These are phyloP conservation scores for Drosophila villosipedis DNA, from an alignment of 2,888 invertebrate species.

Conservation along the genomic window DNA sequence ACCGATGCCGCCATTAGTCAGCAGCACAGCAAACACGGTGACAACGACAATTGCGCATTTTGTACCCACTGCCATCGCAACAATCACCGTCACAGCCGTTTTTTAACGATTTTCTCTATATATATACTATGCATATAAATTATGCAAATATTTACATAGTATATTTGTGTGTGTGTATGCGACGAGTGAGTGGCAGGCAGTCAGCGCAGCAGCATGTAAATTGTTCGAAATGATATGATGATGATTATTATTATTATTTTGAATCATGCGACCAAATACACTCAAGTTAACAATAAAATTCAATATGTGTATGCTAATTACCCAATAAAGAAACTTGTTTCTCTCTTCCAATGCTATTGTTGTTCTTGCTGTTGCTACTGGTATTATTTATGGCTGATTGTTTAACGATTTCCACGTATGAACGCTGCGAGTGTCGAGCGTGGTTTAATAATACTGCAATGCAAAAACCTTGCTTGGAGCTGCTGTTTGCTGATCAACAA, in stretches of 20 bases:
- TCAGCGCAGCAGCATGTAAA: slow-evolving; percentile 21
- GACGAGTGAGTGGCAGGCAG: neutral
- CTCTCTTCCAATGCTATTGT: slow-evolving; percentile 18
- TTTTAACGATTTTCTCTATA: slow-evolving; percentile 61
- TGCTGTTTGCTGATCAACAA: slow-evolving; percentile 35
- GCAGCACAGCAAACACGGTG: slow-evolving; percentile 51
- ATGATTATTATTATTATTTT: slow-evolving; percentile 17
- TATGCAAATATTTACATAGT: slow-evolving; percentile 10
- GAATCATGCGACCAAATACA: slow-evolving; percentile 51
- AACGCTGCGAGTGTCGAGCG: slow-evolving; percentile 10
- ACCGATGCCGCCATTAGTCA: slow-evolving; percentile 52
- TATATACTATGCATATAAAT: slow-evolving; percentile 13
- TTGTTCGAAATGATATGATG: slow-evolving; percentile 20
- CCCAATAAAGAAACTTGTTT: slow-evolving; percentile 67
- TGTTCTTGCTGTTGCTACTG: slow-evolving; percentile 19
- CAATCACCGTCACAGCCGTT: slow-evolving; percentile 10
- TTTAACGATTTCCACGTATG: slow-evolving; percentile 14
- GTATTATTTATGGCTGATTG: slow-evolving; percentile 25
- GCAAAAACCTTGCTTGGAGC: slow-evolving; percentile 21
- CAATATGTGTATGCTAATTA: slow-evolving; percentile 73
- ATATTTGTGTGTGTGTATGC: slow-evolving; percentile 1
- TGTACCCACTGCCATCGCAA: slow-evolving; percentile 46
- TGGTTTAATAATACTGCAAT: slow-evolving; percentile 26
- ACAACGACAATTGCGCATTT: slow-evolving; percentile 63
- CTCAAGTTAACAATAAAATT: slow-evolving; percentile 38